phyloP scores from a whole-genome alignment of 2,797 vertebrate species.

The Poecilia picta region DNA sequence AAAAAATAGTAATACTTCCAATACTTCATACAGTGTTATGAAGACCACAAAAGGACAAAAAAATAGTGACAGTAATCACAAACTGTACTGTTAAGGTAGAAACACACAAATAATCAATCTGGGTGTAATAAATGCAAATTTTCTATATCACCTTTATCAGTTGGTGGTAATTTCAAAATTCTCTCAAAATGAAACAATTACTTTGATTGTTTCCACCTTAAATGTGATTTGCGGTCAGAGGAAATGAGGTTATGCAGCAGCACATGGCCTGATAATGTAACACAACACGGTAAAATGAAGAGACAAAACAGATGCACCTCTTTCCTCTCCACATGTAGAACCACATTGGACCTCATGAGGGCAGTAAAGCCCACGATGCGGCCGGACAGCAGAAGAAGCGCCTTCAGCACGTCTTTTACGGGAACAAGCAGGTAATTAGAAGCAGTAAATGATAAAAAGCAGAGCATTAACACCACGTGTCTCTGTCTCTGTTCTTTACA shows the following conservation, averaged over 20 bases:
- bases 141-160: not conserved
- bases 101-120: not conserved
- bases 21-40: not conserved
- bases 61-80: not conserved
- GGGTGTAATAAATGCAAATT: not conserved
- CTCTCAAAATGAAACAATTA: not conserved
- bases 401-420: constrained; percentile 83
- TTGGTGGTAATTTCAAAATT: not conserved
- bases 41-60: not conserved
- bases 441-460: constrained; percentile 81
- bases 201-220: not conserved
- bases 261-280: not conserved
- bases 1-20: not conserved
- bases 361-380: constrained; percentile 80
- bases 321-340: constrained; percentile 25
- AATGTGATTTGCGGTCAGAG: not conserved
- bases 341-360: constrained; percentile 78
- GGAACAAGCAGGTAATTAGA: constrained; percentile 87
- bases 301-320: not conserved
- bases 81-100: not conserved
- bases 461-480: constrained; percentile 87
- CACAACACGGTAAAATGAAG: not conserved
- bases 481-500: constrained; percentile 58
- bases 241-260: not conserved
- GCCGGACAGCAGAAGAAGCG: constrained; percentile 68